A percentile compares a stretch with the other conserved stretches of the same genome.
phyloP scores from a whole-genome alignment of 1,140 invertebrate species.

The Drosophila mayri region DNA sequence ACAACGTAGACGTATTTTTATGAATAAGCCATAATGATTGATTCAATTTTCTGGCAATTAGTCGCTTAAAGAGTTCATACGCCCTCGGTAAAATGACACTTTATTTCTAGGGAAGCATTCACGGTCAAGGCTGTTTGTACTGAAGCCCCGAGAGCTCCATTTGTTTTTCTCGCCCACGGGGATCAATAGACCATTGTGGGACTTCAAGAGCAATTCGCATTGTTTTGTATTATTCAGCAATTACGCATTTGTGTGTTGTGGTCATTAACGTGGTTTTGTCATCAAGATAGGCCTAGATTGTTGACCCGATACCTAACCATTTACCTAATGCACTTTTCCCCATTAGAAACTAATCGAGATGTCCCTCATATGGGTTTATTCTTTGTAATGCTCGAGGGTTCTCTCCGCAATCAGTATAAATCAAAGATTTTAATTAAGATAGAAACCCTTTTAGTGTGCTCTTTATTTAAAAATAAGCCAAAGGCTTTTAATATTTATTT shows the following conservation, averaged over 20 bases:
- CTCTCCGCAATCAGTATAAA: neutral
- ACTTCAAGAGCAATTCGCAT: conserved; percentile 45
- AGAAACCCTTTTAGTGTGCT: neutral
- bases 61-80: conserved; percentile 36
- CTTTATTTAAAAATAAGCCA: neutral
- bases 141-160: conserved; percentile 10
- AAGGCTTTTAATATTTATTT: neutral
- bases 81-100: conserved; percentile 17
- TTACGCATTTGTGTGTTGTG: conserved; percentile 33
- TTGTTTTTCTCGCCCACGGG: conserved; percentile 54
- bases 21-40: conserved; percentile 6
- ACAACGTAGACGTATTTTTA: neutral
- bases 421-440: conserved; percentile 21
- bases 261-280: conserved; percentile 37
- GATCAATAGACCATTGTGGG: conserved; percentile 30
- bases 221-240: conserved; percentile 36
- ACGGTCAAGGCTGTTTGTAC: conserved; percentile 45
- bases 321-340: conserved; percentile 5
- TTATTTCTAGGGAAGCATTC: conserved; percentile 27
- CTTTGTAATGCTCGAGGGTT: neutral
- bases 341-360: conserved; percentile 9
- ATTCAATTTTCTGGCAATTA: conserved; percentile 37
- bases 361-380: conserved; percentile 8
- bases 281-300: conserved; percentile 16
- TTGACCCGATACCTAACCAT: conserved; percentile 23